Evolutionary conservation across 2,888 invertebrate species (phyloP), one percentile per base, ranked within the genome.

Genomic region (Parochlus steinenii): DNA sequence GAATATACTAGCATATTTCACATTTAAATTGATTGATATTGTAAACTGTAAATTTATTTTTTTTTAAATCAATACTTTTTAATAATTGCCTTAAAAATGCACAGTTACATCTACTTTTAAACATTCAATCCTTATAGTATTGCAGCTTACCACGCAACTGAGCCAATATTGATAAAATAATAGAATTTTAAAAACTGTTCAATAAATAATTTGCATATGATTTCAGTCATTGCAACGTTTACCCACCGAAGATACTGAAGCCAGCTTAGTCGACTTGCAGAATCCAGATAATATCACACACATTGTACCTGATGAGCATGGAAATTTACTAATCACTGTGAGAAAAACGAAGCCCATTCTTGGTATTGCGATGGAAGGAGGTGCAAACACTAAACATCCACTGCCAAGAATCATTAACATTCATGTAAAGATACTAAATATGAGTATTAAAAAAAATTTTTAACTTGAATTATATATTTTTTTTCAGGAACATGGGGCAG

Each of bases 321-420:
- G 86, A 46, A 85, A 85, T 62, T 69, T 87, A 50, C 71, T 83
- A 56, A 79, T 90, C 49, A 78, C 79, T 45, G 85, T 93, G 46
- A 82, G 82, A 61, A 93, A 93, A 64, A 83, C 81, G 37, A 89
- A 89, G 62, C 85, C 90, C 31, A 86, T 87, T 51, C 71, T 95
- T 48, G 93, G 95, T 45, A 87, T 95, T 52, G 93, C 92, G 43
- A 93, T 95, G 51, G 93, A 93, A 64, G 95, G 95, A 41, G 95
- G 95, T 42, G 85, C 86, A 48, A 90, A 95, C 60, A 93, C 93
- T 29, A 82, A 83, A 53, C 92, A 93, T 62, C 85, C 87, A 37
- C 67, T 92, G 51, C 93, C 93, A 35, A 72, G 90, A 55, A 90
- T 95, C 52, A 92, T 93, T 52, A 90, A 89, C 61, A 90, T 95